These are phyloP conservation scores for Andrena praecox DNA, from an alignment of 2,888 invertebrate species.

Conservation along the genomic window DNA sequence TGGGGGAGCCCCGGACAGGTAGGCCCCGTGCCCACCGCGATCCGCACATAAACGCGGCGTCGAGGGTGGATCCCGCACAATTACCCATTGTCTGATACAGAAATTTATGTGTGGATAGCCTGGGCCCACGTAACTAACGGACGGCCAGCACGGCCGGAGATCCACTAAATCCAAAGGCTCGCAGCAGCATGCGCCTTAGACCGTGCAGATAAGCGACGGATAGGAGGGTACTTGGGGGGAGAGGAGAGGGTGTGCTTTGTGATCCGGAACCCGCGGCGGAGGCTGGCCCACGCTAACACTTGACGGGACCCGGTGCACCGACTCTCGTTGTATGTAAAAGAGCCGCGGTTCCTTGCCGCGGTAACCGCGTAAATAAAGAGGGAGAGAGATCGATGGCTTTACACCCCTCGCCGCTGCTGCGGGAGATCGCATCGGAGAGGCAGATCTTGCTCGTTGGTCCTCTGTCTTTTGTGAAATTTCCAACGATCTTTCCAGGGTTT, in stretches of 20 bases:
- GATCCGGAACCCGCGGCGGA: constrained; percentile 77
- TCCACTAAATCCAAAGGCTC: constrained; percentile 69
- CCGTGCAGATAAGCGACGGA: constrained; percentile 80
- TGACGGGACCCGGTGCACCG: constrained; percentile 8
- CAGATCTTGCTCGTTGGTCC: constrained; percentile 7
- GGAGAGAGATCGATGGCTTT: constrained; percentile 30
- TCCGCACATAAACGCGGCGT: constrained; percentile 70
- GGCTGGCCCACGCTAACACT: constrained; percentile 50
- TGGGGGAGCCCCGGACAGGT: constrained; percentile 51
- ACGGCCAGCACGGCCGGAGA: constrained; percentile 72
- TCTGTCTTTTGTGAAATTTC: neutral
- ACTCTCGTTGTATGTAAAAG: constrained; percentile 38
- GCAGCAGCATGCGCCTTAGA: constrained; percentile 77
- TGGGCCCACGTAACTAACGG: constrained; percentile 81
- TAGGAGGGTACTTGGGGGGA: constrained; percentile 65
- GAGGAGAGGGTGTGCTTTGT: constrained; percentile 79
- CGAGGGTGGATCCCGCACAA: constrained; percentile 81
- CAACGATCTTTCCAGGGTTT: neutral
- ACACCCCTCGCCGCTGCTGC: neutral
- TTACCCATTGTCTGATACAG: constrained; percentile 85
- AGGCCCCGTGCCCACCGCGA: constrained; percentile 46
- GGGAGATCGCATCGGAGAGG: constrained; percentile 17
- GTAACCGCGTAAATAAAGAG: constrained; percentile 71
- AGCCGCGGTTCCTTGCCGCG: constrained; percentile 54
- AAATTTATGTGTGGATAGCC: constrained; percentile 83